phyloP scores from a whole-genome alignment of 2,888 invertebrate species.

The Luffia ferchaultella region DNA sequence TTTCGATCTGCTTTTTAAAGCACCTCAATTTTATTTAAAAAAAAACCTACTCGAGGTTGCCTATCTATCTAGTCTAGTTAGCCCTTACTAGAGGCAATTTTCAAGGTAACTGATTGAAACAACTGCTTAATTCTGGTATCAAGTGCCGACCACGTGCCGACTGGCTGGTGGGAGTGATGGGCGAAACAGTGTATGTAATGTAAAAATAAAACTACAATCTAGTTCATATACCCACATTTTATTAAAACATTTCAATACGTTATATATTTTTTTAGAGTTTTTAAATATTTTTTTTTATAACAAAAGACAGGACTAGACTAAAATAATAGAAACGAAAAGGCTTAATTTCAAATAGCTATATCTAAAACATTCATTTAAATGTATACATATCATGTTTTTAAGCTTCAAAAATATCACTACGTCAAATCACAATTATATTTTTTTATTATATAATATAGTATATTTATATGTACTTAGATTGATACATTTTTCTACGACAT shows the following conservation, averaged over 20 bases:
- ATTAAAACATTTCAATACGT: constrained; percentile 27
- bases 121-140: too few species aligned
- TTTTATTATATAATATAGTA: constrained; percentile 13
- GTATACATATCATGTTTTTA: constrained; percentile 1
- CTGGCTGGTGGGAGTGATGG: too few species aligned
- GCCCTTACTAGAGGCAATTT: too few species aligned
- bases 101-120: too few species aligned
- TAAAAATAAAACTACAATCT: constrained; percentile 24
- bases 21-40: too few species aligned
- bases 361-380: constrained; percentile 1
- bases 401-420: constrained; percentile 36
- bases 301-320: constrained; percentile 18
- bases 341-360: constrained; percentile 8
- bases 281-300: constrained; percentile 14
- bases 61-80: too few species aligned
- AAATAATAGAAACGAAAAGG: constrained; percentile 12
- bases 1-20: too few species aligned
- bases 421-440: constrained; percentile 33
- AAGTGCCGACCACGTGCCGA: too few species aligned
- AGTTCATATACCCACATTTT: constrained; percentile 66
- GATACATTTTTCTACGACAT: too few species aligned
- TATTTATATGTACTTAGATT: constrained; percentile 6
- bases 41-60: too few species aligned
- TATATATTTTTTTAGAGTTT: neutral
- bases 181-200: too few species aligned